Base-by-base conservation (phyloP, 2,888 invertebrate genomes). In the Pseudolycoriella hygida region DNA sequence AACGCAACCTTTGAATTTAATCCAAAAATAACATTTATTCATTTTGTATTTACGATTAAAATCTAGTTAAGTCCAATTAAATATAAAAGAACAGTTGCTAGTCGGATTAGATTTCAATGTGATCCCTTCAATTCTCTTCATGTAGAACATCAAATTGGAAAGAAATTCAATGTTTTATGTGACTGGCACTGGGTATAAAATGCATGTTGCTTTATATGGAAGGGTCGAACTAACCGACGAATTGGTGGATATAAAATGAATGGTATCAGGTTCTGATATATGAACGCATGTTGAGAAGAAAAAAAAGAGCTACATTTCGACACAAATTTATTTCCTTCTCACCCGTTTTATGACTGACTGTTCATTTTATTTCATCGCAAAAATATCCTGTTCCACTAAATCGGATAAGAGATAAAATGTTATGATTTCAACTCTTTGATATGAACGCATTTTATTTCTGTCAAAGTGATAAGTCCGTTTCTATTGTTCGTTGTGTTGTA, bases 61-160 rank as follows among this genome's bases (percentile, higher is more conserved):
- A 34, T 34, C 34, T 34, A 34, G 34, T 34, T 34, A 34, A 14
- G 34, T 34, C 34, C 34, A 34, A 34, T 34, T 34, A 34, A 34
- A 14, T 34, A 34, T 12, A 34, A 34, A 34, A 34, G 34, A 34
- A 34, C 34, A 34, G 34, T 34, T 34, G 34, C 34, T 34, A 34
- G n/a, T 34, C 12, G 34, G 34, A 34, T 34, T 34, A 34, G 15
- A 34, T 34, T 34, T 34, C 34, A 34, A 34, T 25, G 34, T 34
- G 15, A 34, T 34, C 34, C 34, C 34, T 14, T 34, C 15, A 4
- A 34, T 8, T 34, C 11, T 34, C 34, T 5, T 10, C 12, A 8
- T 25, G 25, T 25, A 25, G 25, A 25, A 25, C 25, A 25, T 25
- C 25, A 25, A 25, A 25, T 6, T 25, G 4, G 25, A 8, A 25